Base-by-base conservation (phyloP, 2,113 vertebrate species). In the Sceloporus tristichus region DNA sequence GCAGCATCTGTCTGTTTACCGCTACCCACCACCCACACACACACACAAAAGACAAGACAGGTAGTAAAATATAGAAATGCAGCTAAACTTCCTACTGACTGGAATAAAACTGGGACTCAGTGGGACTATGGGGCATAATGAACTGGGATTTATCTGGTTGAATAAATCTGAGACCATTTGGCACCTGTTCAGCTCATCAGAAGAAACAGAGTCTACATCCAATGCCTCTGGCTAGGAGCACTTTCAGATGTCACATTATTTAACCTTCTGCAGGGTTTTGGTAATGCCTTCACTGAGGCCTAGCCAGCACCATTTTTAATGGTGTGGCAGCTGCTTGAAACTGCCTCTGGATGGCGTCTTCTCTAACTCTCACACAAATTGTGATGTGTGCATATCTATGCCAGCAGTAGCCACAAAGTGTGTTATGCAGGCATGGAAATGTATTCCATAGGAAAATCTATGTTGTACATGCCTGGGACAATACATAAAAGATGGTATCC, bases 1-100 rank as follows among this genome's bases (percentile, higher is more conserved):
- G 56, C 56, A 38, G 56, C 59, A 83, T 59, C 79, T 87, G 79
- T 77, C 42, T 77, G 54, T 73, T 62, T 42, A 71, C 40, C 34
- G 25, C 48, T 7, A 48, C 48, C 48, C 7, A 48, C 48, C 48
- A 5, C 5, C 48, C 48, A 5, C 7, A 7, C 83, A 27, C 62
- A 11, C 54, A 29, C 9, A 13, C 53, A n/a, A 19, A 62, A 62
- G 59, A 14, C 13, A 62, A 25, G 40, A 84, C 65, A 74, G 16
- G 14, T 23, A 10, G 18, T 4, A 1, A 70, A 53, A 83, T 5
- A 83, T 16, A 14, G 10, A 73, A n/a, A 13, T 8, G 25, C 75
- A 71, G 42, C 11, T 40, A 10, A 48, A 62, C 18, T 23, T 62
- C 4, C 23, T 42, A 81, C 59, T 13, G 74, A 59, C 74, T 70